Conservation (phyloP, 2,797 vertebrate genomes). For the Characodon lateralis region DNA sequence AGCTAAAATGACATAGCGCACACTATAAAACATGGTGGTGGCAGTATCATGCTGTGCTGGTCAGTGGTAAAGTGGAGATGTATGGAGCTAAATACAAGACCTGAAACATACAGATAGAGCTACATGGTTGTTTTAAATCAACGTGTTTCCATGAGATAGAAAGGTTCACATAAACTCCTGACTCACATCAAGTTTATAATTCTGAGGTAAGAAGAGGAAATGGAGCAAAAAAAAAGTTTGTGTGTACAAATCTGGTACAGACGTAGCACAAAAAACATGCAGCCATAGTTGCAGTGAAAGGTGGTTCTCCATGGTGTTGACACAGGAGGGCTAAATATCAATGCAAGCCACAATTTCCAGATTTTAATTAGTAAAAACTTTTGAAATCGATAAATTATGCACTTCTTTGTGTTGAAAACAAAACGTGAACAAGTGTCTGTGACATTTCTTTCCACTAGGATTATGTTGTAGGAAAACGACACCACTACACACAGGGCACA, state of each 20-base stretch:
- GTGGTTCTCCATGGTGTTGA: neutral
- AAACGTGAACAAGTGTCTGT: neutral
- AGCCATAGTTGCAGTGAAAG: neutral
- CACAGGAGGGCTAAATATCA: neutral
- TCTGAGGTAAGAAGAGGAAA: neutral
- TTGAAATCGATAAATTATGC: neutral
- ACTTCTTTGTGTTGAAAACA: neutral
- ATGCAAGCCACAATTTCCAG: neutral
- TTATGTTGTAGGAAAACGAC: slow-evolving; percentile 3
- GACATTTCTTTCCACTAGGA: neutral
- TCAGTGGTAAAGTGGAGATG: neutral
- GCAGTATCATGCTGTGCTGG: neutral
- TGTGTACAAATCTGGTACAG: neutral
- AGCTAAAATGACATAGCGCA: neutral
- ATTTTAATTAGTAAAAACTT: neutral
- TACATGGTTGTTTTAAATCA: neutral
- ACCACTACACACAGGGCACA: neutral
- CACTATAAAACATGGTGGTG: neutral
- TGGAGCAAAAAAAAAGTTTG: neutral
- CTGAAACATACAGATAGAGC: neutral
- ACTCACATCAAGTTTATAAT: neutral
- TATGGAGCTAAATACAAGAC: neutral
- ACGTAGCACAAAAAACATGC: neutral
- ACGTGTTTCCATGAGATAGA: too few species aligned
- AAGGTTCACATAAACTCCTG: neutral